Evolutionary conservation across 2,113 vertebrate genomes (phyloP), one percentile per base, ranked within the genome.

Genomic region (Menura novaehollandiae): DNA sequence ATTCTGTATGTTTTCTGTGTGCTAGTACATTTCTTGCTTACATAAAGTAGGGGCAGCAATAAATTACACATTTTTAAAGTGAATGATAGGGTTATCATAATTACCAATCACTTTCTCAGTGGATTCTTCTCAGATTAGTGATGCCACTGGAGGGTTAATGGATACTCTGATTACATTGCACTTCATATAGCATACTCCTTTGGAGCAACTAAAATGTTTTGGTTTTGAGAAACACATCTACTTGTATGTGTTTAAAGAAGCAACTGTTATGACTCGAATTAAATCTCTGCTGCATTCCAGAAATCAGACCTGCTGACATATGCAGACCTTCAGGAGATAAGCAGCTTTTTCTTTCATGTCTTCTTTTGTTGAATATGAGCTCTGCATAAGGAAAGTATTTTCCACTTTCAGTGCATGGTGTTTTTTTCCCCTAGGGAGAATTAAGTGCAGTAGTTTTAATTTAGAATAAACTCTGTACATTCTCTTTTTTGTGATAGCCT

Each of bases 71-170:
- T 67, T 75, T 88, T 79, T 39, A 49, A 80, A 88, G 26, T 41
- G 47, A 88, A 22, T 56, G n/a, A n/a, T 41, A 75, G 11, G 27
- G 5, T 51, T 69, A 89, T 73, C 67, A 30, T 71, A 90, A 33
- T 37, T 41, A 76, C 13, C 22, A 37, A 19, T 60, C 78, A 85
- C 19, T 55, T 83, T 91, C 83, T 62, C 56, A 52, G 55, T 55
- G 33, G 46, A 44, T 91, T 76, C 13, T 76, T 94, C 96, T 95
- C 76, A 81, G 84, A 73, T 80, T 71, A 84, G 86, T 73, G 72
- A 74, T 66, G 53, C 39, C 43, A 33, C 69, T 77, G 10, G 17
- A 20, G 21, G 28, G 59, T 80, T 90, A 91, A 83, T 87, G 67
- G 62, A 74, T 93, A 74, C 21, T 75, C 35, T 84, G 66, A 56